Base-by-base conservation (phyloP, 2,888 invertebrate genomes). In the Phania funesta region DNA sequence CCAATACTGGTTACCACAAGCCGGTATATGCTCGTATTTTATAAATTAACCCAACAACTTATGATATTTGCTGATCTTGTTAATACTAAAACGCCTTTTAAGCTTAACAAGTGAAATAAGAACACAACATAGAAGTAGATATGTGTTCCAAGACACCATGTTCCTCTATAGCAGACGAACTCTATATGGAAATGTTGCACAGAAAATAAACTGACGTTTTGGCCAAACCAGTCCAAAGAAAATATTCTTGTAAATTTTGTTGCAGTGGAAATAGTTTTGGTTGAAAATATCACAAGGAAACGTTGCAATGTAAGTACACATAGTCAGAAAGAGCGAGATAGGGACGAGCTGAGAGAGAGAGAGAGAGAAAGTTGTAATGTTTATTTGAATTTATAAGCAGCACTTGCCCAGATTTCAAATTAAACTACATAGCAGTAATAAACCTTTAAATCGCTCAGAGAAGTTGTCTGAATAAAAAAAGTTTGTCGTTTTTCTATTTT, bases 31-130 rank as follows among this genome's bases (percentile, higher is more conserved):
- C 5, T 29, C 7, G 4, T 29, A 26, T 44, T 71, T 58, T 52
- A 44, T 16, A 46, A 8, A 58, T 52, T 44, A 29, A 60, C n/a
- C n/a, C n/a, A 67, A 62, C 46, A 46, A 35, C 67, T 79, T 65
- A 44, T 65, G 68, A 13, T 50, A 56, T 74, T 62, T 80, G 80
- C 70, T 74, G 64, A 75, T 80, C 74, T 80, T 54, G 68, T 80
- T 80, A 75, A 80, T 74, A 32, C 68, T 56, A 50, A 38, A 64
- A 68, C 48, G 74, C 48, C 80, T 74, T 64, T 56, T 65, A 24
- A 52, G 24, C 46, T 62, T 41, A 46, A n/a, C 50, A 48, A 24
- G 24, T 11, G 4, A 50, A 38, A 62, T 38, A 8, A 7, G 22
- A 3, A 62, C n/a, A 38, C n/a, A 11, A 8, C 2, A 1, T 29